A percentile compares a stretch with the other conserved stretches of the same genome.
These are phyloP conservation scores for Drosophila asahinai DNA, from an alignment of 1,140 invertebrate genomes.

Conservation along the genomic window DNA sequence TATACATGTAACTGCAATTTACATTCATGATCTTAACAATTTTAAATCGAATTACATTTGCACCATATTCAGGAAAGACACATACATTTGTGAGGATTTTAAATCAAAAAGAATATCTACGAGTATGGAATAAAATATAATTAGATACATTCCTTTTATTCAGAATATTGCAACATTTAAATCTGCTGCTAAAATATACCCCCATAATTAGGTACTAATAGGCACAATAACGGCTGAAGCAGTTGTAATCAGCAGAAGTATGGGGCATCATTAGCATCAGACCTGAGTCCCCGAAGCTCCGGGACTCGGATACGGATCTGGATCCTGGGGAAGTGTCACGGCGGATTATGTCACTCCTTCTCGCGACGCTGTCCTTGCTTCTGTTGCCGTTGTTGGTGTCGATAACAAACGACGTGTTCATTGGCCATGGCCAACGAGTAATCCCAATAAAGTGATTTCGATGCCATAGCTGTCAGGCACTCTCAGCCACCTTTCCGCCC, in stretches of 20 bases:
- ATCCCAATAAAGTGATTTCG: slow-evolving; percentile 73
- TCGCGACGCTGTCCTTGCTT: slow-evolving; percentile 21
- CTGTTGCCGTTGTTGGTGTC: slow-evolving; percentile 22
- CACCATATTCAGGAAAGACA: no score
- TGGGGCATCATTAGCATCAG: neutral
- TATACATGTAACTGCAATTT: no score
- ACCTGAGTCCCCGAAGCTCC: neutral
- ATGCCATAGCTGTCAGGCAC: slow-evolving; percentile 68
- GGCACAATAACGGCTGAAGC: neutral
- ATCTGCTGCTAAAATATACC: neutral
- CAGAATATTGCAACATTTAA: neutral
- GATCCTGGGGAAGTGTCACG: slow-evolving; percentile 54
- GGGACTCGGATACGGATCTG: neutral
- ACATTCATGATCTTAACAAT: no score
- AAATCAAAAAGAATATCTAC: neutral
- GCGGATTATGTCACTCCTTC: slow-evolving; percentile 55
- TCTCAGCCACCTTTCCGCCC: slow-evolving; percentile 5
- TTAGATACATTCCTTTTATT: no score
- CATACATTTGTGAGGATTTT: no score
- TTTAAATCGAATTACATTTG: no score
- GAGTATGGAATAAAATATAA: no score
- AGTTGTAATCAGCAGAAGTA: neutral
- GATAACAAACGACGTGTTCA: slow-evolving; percentile 72
- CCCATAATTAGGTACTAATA: neutral
- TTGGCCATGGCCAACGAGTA: slow-evolving; percentile 62